A percentile compares a stretch with the other conserved stretches of the same genome.
Conservation (phyloP, 2,113 vertebrate species). For the Datnioides undecimradiatus region DNA sequence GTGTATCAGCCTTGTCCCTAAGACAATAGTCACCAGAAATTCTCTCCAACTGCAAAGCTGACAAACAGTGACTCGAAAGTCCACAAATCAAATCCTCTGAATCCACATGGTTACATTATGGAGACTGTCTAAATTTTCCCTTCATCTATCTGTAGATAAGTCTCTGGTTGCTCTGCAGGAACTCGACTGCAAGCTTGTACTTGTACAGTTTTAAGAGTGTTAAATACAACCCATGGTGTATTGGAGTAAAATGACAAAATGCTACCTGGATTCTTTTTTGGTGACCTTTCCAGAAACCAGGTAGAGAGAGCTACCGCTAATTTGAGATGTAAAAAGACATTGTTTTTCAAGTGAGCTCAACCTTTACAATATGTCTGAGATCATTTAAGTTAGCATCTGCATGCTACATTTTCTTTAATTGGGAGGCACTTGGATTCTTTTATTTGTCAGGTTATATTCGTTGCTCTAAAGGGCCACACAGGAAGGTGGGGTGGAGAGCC, state of each 20-base stretch:
- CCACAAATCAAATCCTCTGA: not conserved
- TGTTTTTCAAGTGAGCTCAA: conserved; percentile 26
- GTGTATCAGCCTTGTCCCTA: not conserved
- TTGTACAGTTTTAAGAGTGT: conserved; percentile 10
- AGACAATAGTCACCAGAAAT: not conserved
- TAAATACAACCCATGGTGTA: not conserved
- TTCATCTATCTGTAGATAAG: not conserved
- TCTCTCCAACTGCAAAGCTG: not conserved
- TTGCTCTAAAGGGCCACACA: not conserved
- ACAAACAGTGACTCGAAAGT: not conserved
- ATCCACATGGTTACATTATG: not conserved
- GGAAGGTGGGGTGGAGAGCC: not conserved
- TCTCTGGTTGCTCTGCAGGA: no score
- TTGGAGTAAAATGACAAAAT: conserved; percentile 5
- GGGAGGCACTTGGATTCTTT: not conserved
- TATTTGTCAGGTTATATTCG: not conserved
- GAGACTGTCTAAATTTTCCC: not conserved
- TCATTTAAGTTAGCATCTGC: conserved; percentile 14
- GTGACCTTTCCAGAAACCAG: conserved; percentile 33
- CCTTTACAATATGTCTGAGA: conserved; percentile 25
- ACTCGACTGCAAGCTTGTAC: not conserved
- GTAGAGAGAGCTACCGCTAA: not conserved
- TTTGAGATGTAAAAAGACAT: conserved; percentile 3
- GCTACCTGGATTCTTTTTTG: conserved; percentile 5
- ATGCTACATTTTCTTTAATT: conserved; percentile 6